Percentiles rank a stretch among this genome's conserved stretches.
Conservation (phyloP, 2,797 vertebrate genomes). For the Chelon auratus region DNA sequence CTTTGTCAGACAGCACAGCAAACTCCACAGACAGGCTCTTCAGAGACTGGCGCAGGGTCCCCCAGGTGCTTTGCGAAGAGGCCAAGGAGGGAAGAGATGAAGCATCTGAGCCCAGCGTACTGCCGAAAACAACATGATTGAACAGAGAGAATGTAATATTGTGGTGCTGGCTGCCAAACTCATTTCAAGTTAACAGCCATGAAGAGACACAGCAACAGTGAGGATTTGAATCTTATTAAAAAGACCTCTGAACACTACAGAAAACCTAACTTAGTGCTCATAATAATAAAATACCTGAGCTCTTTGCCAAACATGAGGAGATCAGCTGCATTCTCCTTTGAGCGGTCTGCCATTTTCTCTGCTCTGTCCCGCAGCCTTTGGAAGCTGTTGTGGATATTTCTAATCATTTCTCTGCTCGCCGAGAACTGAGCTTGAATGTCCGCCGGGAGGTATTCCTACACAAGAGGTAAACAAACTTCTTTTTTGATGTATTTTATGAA, state of each 20-base stretch:
- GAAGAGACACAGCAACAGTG: constrained; percentile 18
- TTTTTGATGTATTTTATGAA: neutral
- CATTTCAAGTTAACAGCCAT: constrained; percentile 44
- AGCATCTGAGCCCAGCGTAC: constrained; percentile 91
- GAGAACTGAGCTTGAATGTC: constrained; percentile 95
- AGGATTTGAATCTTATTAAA: constrained; percentile 43
- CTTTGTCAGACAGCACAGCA: constrained; percentile 93
- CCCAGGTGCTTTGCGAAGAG: constrained; percentile 90
- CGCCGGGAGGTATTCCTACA: constrained; percentile 93
- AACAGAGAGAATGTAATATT: constrained; percentile 28
- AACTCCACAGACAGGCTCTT: constrained; percentile 96
- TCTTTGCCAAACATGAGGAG: constrained; percentile 96
- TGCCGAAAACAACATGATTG: constrained; percentile 64
- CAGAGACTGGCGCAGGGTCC: constrained; percentile 90
- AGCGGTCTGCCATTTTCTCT: constrained; percentile 91
- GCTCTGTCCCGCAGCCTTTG: constrained; percentile 93
- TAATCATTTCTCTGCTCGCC: constrained; percentile 93
- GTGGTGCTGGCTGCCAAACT: constrained; percentile 41
- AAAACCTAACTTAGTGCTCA: constrained; percentile 10
- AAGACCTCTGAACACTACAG: constrained; percentile 6
- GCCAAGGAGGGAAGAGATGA: constrained; percentile 90
- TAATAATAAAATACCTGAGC: constrained; percentile 87
- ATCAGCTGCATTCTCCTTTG: constrained; percentile 93
- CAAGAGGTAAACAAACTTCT: neutral
- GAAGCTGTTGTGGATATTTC: constrained; percentile 95